A percentile compares a stretch with the other conserved stretches of the same genome.
Conservation (phyloP, 2,888 invertebrate species). For the Acanthosepion pharaonis region DNA sequence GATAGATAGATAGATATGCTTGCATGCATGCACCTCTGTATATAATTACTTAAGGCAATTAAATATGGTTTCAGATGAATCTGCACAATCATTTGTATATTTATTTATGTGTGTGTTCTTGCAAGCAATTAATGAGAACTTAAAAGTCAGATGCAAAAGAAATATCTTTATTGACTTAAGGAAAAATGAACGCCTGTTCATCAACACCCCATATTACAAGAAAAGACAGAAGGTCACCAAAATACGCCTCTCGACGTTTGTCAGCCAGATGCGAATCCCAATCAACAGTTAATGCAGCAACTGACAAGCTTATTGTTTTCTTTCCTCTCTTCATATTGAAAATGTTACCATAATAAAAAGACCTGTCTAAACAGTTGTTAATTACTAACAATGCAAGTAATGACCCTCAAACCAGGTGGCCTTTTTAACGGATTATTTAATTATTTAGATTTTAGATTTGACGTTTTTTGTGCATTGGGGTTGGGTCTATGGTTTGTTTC, state of each 20-base stretch:
- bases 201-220: background rate
- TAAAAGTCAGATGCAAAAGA: background rate
- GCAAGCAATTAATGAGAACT: background rate
- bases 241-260: background rate
- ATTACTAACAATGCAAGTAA: background rate
- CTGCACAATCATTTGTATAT: no score
- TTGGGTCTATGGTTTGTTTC: background rate
- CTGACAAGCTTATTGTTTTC: background rate
- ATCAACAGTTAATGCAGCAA: background rate
- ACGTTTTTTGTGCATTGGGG: background rate
- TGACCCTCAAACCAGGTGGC: background rate
- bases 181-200: background rate
- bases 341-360: conserved; percentile 2
- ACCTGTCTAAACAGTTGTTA: background rate
- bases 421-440: background rate
- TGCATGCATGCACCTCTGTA: background rate
- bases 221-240: background rate
- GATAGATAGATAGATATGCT: background rate
- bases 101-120: background rate
- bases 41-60: no score
- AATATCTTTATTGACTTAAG: background rate
- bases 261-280: background rate
- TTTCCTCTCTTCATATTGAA: background rate
- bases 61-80: no score
- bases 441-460: background rate